phyloP scores from a whole-genome alignment of 2,797 vertebrate genomes.

The Fratercula arctica region DNA sequence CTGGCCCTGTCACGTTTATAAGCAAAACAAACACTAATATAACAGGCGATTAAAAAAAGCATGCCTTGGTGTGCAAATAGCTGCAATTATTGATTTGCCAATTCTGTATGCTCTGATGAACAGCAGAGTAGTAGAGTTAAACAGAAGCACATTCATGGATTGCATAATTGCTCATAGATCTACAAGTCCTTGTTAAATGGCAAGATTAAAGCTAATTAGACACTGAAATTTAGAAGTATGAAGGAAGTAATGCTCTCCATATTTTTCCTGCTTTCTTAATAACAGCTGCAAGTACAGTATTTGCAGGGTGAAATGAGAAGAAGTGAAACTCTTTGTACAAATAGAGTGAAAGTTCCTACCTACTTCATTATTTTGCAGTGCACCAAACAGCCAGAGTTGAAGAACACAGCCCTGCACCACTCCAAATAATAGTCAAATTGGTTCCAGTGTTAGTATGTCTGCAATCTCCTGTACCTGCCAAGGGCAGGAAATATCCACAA shows the following conservation, averaged over 20 bases:
- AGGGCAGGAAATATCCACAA: neutral
- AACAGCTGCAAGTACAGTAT: conserved; percentile 19
- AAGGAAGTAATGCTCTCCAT: conserved; percentile 3
- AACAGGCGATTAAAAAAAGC: neutral
- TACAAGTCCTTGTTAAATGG: conserved; percentile 27
- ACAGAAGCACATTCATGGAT: conserved; percentile 52
- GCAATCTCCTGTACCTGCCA: neutral
- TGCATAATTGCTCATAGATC: conserved; percentile 35
- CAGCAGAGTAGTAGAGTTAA: conserved; percentile 40
- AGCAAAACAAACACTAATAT: conserved; percentile 37
- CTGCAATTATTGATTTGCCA: conserved; percentile 60
- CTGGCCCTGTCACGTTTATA: conserved; percentile 23
- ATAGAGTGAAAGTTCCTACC: neutral
- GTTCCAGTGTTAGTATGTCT: neutral
- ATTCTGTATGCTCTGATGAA: conserved; percentile 36
- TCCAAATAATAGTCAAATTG: neutral
- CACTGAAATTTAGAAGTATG: conserved; percentile 19
- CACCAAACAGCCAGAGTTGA: neutral
- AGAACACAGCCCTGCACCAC: neutral
- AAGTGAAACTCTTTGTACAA: neutral
- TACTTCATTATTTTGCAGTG: neutral
- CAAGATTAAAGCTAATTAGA: conserved; percentile 57
- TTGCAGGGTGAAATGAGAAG: neutral
- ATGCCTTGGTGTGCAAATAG: conserved; percentile 41
- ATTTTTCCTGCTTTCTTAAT: conserved; percentile 12